Percentiles rank a stretch among this genome's conserved stretches.
These are phyloP conservation scores for Vimba vimba DNA, from an alignment of 2,113 vertebrate species.

Conservation along the genomic window DNA sequence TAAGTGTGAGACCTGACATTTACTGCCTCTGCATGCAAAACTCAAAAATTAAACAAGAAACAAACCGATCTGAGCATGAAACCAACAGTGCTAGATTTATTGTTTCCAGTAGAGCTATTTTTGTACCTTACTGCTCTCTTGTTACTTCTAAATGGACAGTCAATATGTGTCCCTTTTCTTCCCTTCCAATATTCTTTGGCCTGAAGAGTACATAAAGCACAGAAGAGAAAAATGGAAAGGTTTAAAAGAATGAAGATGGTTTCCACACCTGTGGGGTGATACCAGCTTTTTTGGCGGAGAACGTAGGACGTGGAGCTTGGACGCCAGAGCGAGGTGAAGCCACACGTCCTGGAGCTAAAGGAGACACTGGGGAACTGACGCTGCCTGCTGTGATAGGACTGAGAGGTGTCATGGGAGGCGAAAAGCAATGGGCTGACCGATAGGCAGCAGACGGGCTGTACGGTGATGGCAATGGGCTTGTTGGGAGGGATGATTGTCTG, in stretches of 20 bases:
- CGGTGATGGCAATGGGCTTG: conserved; percentile 70
- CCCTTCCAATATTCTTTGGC: conserved; percentile 37
- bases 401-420: conserved; percentile 71
- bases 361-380: conserved; percentile 72
- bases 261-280: conserved; percentile 98
- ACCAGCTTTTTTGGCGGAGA: conserved; percentile 90
- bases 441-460: conserved; percentile 70
- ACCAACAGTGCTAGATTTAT: conserved; percentile 20
- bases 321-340: conserved; percentile 77
- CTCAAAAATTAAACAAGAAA: conserved; percentile 31
- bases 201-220: conserved; percentile 56
- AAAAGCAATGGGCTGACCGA: conserved; percentile 61
- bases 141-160: conserved; percentile 24
- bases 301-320: conserved; percentile 90
- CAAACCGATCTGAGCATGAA: conserved; percentile 15
- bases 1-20: conserved; percentile 16
- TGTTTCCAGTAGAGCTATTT: neutral
- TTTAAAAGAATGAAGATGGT: conserved; percentile 87
- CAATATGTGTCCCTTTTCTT: conserved; percentile 12
- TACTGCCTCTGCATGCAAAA: conserved; percentile 40
- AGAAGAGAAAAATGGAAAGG: conserved; percentile 42
- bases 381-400: conserved; percentile 53
- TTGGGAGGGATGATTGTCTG: conserved; percentile 79
- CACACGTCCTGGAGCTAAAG: conserved; percentile 73
- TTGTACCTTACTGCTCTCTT: conserved; percentile 3